Conservation (phyloP, 1,140 invertebrate genomes). For the Oncopeltus fasciatus region DNA sequence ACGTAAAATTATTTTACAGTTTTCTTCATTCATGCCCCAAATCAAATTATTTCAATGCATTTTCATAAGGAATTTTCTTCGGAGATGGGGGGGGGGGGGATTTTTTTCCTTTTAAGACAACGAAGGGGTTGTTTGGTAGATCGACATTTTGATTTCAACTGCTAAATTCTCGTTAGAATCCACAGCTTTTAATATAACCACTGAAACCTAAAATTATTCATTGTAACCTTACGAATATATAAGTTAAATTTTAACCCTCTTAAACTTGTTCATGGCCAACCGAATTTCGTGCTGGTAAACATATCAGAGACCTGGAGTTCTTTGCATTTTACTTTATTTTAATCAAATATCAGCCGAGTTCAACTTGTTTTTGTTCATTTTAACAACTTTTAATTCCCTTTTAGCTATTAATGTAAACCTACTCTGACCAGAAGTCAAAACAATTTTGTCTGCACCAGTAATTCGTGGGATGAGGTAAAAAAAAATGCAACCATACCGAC, state of each 20-base stretch:
- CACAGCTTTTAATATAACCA: not conserved
- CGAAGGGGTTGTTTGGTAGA: not conserved
- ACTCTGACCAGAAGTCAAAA: not conserved
- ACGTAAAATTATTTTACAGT: not conserved
- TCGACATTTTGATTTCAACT: not conserved
- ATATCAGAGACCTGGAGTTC: not conserved
- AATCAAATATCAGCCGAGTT: not conserved
- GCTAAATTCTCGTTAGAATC: too few species aligned
- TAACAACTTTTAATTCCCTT: not conserved
- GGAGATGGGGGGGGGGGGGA: too few species aligned
- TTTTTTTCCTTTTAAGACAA: not conserved
- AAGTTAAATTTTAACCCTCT: not conserved
- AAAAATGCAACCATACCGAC: too few species aligned
- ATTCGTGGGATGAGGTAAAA: not conserved
- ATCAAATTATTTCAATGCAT: not conserved
- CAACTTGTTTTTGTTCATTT: not conserved
- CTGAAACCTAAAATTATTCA: not conserved
- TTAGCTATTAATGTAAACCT: not conserved
- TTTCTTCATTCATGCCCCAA: not conserved
- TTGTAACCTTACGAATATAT: not conserved
- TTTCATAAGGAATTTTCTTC: not conserved
- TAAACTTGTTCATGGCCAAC: not conserved
- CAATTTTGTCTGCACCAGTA: not conserved
- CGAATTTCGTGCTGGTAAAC: not conserved
- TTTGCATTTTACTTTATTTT: not conserved